Percentiles rank a stretch among this genome's conserved stretches.
Evolutionary conservation across 2,888 invertebrate species (phyloP).

Genomic region (Antitype chi): DNA sequence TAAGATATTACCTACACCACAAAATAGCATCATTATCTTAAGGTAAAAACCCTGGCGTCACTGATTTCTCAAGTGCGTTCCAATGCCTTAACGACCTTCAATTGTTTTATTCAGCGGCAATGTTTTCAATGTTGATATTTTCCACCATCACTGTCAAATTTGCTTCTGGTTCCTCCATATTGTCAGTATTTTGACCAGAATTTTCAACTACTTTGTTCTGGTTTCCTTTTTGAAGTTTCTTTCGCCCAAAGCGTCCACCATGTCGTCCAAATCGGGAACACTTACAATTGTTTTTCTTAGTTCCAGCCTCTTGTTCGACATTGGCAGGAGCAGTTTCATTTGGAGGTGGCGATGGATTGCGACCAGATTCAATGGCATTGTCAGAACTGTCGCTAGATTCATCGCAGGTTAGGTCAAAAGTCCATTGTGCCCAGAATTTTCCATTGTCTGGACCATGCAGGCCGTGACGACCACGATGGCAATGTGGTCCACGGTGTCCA

Average conservation of each 20-base stretch:
- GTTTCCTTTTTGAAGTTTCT: constrained; percentile 25
- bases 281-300: constrained; percentile 36
- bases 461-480: constrained; percentile 46
- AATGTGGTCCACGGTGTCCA: constrained; percentile 45
- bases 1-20: constrained; percentile 50
- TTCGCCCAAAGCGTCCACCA: constrained; percentile 47
- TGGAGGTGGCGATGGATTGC: constrained; percentile 49
- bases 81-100: constrained; percentile 38
- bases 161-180: constrained; percentile 54
- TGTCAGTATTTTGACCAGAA: constrained; percentile 54
- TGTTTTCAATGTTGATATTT: constrained; percentile 61
- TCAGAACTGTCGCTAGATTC: constrained; percentile 47
- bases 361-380: constrained; percentile 33
- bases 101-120: constrained; percentile 48
- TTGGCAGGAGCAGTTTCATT: constrained; percentile 23
- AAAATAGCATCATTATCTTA: constrained; percentile 36
- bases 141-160: constrained; percentile 67
- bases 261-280: constrained; percentile 41
- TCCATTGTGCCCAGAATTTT: constrained; percentile 59
- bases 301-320: constrained; percentile 22
- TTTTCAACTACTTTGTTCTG: constrained; percentile 39
- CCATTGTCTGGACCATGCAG: constrained; percentile 50
- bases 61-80: constrained; percentile 22
- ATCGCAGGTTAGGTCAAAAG: constrained; percentile 57
- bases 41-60: constrained; percentile 24